Evolutionary conservation across 1,140 invertebrate species (phyloP), one percentile per base, ranked within the genome.

Genomic region (Drosophila nasuta): DNA sequence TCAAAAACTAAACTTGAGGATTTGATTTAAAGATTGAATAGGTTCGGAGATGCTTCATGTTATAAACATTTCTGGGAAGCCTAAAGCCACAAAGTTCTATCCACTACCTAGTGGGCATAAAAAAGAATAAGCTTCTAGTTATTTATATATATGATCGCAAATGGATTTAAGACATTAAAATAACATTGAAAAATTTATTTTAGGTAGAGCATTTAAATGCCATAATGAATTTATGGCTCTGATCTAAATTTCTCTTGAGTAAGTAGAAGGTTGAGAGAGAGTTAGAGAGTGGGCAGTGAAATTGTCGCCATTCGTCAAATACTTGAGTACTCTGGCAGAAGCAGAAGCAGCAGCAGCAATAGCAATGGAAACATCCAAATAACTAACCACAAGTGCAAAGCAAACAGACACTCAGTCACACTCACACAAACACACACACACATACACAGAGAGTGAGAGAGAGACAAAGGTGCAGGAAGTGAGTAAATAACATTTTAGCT

Each of bases 401-500:
- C 69, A 80, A 45, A 83, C 62, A 87, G 38, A 86, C 65, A 72
- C 59, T 54, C 38, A 54, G 30, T 10, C 48, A 54, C 48, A 28
- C 33, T 28, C 52, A 33, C 28, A n/a, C 10, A 46, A 1, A 5
- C 28, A 28, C 6, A 49, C 10, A 41, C 2, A 25, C 43, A 38
- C 5, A 20, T 3, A 59, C 8, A 20, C 8, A 45, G n/a, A 38
- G 15, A 77, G 69, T 79, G 67, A 71, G 70, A 20, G 15, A 45
- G n/a, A 38, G 15, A 77, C 69, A 82, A 70, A 75, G 75, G 57
- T 63, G 30, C 58, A 64, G 78, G 35, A 85, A 85, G 81, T 81
- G 82, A 77, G 82, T 86, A 85, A 86, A 86, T 82, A 87, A 87
- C 82, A 87, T 86, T 86, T 86, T 63, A 72, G 82, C 82, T 86